Evolutionary conservation across 2,797 vertebrate genomes (phyloP), one percentile per base, ranked within the genome.

Genomic region (Pipistrellus kuhlii): DNA sequence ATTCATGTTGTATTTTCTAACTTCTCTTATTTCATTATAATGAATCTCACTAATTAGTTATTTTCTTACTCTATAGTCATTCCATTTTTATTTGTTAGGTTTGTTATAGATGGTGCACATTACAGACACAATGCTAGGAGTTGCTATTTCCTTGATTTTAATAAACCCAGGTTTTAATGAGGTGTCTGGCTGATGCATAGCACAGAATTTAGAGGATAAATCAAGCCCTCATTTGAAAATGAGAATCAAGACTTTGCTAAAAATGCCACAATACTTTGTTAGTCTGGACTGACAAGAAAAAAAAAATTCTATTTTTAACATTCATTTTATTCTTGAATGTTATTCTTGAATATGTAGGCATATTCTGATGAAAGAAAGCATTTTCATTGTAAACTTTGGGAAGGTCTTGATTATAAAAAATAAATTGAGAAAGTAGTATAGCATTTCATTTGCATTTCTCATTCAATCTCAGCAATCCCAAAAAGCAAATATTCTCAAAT

Each of bases 141-240:
- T 87, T 87, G n/a, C 41, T 41, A 46, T 85, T 92, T 91, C 68
- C 87, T 95, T 32, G 68, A 8, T 87, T 96, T 95, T 93, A 92
- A 89, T 94, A 95, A 95, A 93, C 35, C 38, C 55, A 44, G 35
- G 23, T 75, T 94, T 94, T 94, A 93, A 92, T 93, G 93, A 95
- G 87, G 23, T 93, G 48, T 95, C 82, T 95, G 62, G 17, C 55
- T 97, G 88, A 95, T 85, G 78, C 38, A 76, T n/a, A 77, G 62
- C 78, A 41, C 85, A 88, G 81, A 93, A 90, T 85, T 91, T 72
- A 93, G 64, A 94, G 55, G 81, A 93, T 27, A 90, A 88, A 90
- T 92, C 46, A 81, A 93, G 11, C 1, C n/a, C 64, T 57, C 17
- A 46, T 73, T 68, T 75, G 66, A 94, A 90, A 95, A 88, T 51